Evolutionary conservation across 2,888 invertebrate genomes (phyloP).

Genomic region (Andricus curvator): DNA sequence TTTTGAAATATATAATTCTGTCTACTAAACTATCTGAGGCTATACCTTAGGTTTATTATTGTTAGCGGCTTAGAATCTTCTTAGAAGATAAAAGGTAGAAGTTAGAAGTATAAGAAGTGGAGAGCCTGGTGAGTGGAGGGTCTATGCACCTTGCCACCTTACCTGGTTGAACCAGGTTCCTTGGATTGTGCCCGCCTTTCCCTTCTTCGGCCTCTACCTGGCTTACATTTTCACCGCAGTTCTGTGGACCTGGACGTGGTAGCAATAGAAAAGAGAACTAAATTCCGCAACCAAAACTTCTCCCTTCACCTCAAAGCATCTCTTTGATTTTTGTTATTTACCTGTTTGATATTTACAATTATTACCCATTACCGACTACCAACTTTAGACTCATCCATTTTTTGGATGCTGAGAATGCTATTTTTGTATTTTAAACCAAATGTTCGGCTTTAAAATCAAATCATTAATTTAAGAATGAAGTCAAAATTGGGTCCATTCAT

Average conservation of each 20-base stretch:
- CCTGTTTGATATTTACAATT: no score
- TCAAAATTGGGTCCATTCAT: no score
- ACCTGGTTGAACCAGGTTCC: constrained; percentile 64
- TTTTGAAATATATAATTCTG: no score
- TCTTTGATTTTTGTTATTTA: no score
- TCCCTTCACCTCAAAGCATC: no score
- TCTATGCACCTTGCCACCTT: constrained; percentile 64
- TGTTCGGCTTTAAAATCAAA: no score
- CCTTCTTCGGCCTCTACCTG: constrained; percentile 68
- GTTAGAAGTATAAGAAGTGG: background rate
- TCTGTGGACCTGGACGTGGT: constrained; percentile 40
- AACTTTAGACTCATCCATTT: no score
- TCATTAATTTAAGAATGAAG: no score
- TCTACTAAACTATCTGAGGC: no score
- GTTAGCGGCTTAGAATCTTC: background rate
- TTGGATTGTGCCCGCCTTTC: constrained; percentile 68
- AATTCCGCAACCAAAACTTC: constrained; percentile 5
- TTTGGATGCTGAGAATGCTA: no score
- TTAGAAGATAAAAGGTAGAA: constrained; percentile 3
- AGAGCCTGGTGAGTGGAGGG: constrained; percentile 63
- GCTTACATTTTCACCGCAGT: constrained; percentile 58
- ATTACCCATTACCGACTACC: no score
- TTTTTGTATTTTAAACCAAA: no score
- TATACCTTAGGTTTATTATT: background rate
- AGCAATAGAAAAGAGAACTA: background rate